Evolutionary conservation across 2,888 invertebrate species (phyloP), one percentile per base, ranked within the genome.

Genomic region (Caenorhabditis macrosperma): DNA sequence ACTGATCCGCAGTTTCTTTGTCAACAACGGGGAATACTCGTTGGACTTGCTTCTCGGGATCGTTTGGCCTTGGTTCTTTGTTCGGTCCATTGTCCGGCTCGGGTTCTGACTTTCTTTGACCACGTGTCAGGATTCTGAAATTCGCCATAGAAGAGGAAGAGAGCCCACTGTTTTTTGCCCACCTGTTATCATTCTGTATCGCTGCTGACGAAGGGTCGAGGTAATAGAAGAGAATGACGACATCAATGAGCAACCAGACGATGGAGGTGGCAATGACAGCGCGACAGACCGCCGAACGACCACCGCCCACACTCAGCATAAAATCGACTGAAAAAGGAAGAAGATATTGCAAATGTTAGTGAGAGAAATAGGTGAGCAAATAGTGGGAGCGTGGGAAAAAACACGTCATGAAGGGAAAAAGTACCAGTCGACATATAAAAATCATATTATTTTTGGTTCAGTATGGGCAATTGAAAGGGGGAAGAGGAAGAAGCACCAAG

Each of bases 221-320:
- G 59, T 86, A 88, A 75, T 89, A 89, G 79, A 90, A 87, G 15
- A 90, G 81, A 17, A 90, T 75, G 59, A 89, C 76, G 17, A 88
- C 85, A 68, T 88, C 88, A 35, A 90, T 59, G 54, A 91, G 69
- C 55, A 90, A 61, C 90, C 90, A 90, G 48, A 87, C 85, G 15
- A 90, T 82, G 38, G 89, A 90, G 22, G 90, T 90, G 68, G 88
- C 82, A 50, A 90, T 81, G 24, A 90, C 82, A 28, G 90, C 90
- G 38, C 87, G 83, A 76, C 88, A 90, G n/a, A 87, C 86, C 60
- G 88, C 88, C 75, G 88, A 83, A 46, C 88, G 83, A 38, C 81
- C 80, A 61, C 67, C 78, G 57, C 72, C 68, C 2, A 75, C 67
- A 26, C 75, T 68, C 66, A 74, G 61, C 71, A 72, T 48, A 35